Base-by-base conservation (phyloP, 2,888 invertebrate species). In the Sminthurinus aureus region DNA sequence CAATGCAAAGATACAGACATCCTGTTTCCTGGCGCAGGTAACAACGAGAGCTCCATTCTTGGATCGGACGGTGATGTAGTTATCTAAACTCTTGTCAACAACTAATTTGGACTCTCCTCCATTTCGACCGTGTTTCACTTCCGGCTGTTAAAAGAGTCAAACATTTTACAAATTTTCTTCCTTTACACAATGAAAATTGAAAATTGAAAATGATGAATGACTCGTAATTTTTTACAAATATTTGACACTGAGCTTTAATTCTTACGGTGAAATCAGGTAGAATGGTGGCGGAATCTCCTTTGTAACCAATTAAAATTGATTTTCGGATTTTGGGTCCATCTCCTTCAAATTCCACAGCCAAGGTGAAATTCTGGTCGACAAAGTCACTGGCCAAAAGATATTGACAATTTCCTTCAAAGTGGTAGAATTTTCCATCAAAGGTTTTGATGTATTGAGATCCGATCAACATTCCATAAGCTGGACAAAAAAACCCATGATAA, bases 321-420 rank as follows among this genome's bases (percentile, higher is more conserved):
- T 89, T 89, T 88, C 93, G 93, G 24, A 95, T 91, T 77, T 92
- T 92, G n/a, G 94, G 94, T 86, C 93, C 93, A 81, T 79, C 89
- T 86, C 79, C 90, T 58, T 86, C 89, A 87, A 95, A 93, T 89
- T 94, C 94, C 15, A 94, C 93, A 80, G 94, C 91, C 11, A 97
- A 92, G 0, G 95, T 94, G 92, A 98, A 98, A 92, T 96, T 96
- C 85, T 95, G 94, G 90, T 97, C 94, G 20, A 94, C 93, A 89
- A 94, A 94, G 90, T 98, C 98, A 89, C 95, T 94, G 0, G 94
- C 94, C 9, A 98, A 91, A 0, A 97, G 91, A 90, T 97, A 97
- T 89, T 94, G 94, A 91, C 98, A 98, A 79, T 92, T 92, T 67
- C 96, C 96, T 82, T 90, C 94, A 92, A 96, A 94, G 11, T 94